A percentile compares a stretch with the other conserved stretches of the same genome.
These are phyloP conservation scores for Glossosoma conforme DNA, from an alignment of 1,140 invertebrate genomes.

Conservation along the genomic window DNA sequence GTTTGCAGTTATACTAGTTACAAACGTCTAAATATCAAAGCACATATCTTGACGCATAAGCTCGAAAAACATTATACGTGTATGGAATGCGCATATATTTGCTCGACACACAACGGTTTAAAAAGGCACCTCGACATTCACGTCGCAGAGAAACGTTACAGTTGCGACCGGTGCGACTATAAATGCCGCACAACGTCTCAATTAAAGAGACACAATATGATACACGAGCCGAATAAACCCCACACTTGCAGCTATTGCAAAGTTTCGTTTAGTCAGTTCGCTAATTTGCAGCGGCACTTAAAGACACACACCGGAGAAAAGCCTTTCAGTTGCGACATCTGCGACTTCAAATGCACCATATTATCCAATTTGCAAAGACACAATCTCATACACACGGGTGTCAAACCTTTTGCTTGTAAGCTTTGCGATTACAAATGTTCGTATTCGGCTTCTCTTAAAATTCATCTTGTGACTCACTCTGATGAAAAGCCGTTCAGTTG, in stretches of 20 bases:
- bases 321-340: not conserved
- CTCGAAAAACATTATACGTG: too few species aligned
- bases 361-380: not conserved
- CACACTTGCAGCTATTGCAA: not conserved
- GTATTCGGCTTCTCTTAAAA: too few species aligned
- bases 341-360: not conserved
- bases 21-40: too few species aligned
- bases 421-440: conserved; percentile 1
- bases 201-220: not conserved
- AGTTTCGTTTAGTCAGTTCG: not conserved
- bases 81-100: too few species aligned
- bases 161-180: not conserved
- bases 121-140: not conserved
- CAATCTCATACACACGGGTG: not conserved
- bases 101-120: too few species aligned
- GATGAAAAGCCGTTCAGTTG: too few species aligned
- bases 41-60: too few species aligned
- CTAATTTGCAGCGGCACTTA: not conserved
- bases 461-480: too few species aligned
- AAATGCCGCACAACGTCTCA: not conserved
- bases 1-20: too few species aligned
- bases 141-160: not conserved
- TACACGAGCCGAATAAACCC: not conserved
- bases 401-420: conserved; percentile 1
- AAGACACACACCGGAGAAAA: not conserved